Evolutionary conservation across 2,113 vertebrate species (phyloP).

Genomic region (Marmota flaviventris): DNA sequence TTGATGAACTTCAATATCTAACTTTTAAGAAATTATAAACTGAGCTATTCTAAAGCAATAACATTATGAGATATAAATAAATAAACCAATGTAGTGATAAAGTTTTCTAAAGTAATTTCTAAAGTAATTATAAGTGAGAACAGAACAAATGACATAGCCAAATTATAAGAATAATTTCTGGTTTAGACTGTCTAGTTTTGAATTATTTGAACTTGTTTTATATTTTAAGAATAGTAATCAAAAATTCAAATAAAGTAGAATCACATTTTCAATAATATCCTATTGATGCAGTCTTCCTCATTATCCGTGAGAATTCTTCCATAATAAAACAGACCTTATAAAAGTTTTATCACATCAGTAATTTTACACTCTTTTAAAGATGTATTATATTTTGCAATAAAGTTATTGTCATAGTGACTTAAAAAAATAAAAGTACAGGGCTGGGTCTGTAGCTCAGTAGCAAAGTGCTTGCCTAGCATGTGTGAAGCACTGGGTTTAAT

Average conservation of each 20-base stretch:
- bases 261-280: conserved; percentile 7
- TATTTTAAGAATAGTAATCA: background rate
- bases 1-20: background rate
- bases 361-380: conserved; percentile 1
- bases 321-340: background rate
- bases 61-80: background rate
- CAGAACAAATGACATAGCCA: background rate
- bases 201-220: background rate
- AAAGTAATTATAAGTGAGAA: background rate
- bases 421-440: background rate
- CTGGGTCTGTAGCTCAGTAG: too few relatives aligned
- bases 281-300: background rate
- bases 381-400: background rate
- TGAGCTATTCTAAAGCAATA: background rate
- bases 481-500: too few relatives aligned
- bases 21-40: background rate
- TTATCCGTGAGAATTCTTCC: background rate
- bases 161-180: background rate
- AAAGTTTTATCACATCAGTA: background rate
- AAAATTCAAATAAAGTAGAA: background rate
- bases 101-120: background rate
- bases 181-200: background rate
- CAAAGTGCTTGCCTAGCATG: too few relatives aligned
- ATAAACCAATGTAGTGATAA: background rate
- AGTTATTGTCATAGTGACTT: background rate